phyloP scores from a whole-genome alignment of 2,113 vertebrate species.

The Herpetotheres cachinnans region DNA sequence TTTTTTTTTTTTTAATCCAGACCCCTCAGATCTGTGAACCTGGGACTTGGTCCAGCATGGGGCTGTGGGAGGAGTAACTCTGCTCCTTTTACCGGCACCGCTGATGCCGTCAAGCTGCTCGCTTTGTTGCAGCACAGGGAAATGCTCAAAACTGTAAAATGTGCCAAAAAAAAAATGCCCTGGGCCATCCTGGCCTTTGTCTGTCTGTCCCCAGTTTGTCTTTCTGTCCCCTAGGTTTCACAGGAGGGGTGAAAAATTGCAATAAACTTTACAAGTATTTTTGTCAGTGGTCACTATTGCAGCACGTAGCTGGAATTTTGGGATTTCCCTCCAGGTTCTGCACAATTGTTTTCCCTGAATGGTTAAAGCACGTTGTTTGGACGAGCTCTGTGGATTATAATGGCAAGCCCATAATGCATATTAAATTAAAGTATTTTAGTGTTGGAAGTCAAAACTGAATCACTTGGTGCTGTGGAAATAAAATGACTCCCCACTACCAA shows the following conservation, averaged over 20 bases:
- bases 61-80: background rate
- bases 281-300: accelerated
- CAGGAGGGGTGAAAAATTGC: background rate
- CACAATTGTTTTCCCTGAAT: accelerated
- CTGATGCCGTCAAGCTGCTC: accelerated
- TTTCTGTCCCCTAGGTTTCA: background rate
- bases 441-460: background rate
- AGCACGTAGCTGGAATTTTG: accelerated
- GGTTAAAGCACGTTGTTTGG: background rate
- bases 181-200: background rate
- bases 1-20: too few species aligned
- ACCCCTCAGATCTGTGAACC: background rate
- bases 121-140: accelerated
- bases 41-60: background rate
- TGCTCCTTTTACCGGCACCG: accelerated
- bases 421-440: background rate
- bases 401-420: background rate
- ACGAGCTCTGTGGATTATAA: background rate
- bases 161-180: background rate
- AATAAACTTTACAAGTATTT: accelerated
- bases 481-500: accelerated
- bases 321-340: background rate
- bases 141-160: background rate
- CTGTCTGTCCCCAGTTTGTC: background rate
- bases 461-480: background rate